Evolutionary conservation across 2,888 invertebrate genomes (phyloP).

Genomic region (Protula sp.): DNA sequence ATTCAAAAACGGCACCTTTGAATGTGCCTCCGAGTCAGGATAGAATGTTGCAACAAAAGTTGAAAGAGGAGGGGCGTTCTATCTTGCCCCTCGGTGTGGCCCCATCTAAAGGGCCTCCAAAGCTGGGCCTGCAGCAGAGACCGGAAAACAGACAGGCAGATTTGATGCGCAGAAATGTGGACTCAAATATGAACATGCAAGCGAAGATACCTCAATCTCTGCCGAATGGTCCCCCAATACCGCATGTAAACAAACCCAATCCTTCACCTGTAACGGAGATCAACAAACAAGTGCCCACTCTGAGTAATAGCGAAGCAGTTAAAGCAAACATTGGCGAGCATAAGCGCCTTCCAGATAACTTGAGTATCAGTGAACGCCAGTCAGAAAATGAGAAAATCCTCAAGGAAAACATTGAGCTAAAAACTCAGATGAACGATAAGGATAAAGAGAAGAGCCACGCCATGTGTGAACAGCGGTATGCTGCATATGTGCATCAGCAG

Average conservation of each 20-base stretch:
- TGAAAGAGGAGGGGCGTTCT: not conserved
- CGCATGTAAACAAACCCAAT: not conserved
- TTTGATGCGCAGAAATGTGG: not conserved
- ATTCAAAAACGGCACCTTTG: not conserved
- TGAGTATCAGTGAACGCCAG: slow-evolving; percentile 39
- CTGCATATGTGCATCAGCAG: not conserved
- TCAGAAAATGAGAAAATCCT: slow-evolving; percentile 52
- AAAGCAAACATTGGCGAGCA: not conserved
- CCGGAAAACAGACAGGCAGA: not conserved
- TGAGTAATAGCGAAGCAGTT: not conserved
- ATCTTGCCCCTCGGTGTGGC: not conserved
- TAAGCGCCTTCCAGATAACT: not conserved
- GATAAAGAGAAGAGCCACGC: not conserved
- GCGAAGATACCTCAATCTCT: not conserved
- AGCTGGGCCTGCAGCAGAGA: not conserved
- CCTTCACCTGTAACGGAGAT: not conserved
- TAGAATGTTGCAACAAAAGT: not conserved
- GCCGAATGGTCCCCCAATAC: not conserved
- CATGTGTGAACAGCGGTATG: not conserved
- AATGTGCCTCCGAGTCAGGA: not conserved
- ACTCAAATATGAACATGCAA: not conserved
- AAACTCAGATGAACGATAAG: slow-evolving; percentile 48
- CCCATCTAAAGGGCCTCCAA: not conserved
- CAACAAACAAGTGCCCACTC: not conserved
- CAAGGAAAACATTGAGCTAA: slow-evolving; percentile 53